Conservation (phyloP, 92 coral and sea anemone species). For the Metridium senile region DNA sequence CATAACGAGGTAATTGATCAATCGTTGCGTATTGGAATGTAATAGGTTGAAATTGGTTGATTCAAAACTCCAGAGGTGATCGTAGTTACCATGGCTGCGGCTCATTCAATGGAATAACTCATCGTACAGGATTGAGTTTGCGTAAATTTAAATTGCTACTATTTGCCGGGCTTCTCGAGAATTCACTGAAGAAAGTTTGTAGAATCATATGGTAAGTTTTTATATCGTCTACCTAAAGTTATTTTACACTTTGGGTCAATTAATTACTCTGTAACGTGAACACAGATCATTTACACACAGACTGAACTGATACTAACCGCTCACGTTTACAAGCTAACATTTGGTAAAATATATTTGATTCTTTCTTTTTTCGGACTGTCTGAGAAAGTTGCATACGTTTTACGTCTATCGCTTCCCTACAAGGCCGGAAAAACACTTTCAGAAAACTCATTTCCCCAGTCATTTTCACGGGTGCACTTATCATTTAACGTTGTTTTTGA, state of each 20-base stretch:
- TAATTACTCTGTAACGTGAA: not conserved
- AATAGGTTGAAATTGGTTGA: not conserved
- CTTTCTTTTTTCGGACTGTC: too few species aligned
- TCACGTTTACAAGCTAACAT: too few species aligned
- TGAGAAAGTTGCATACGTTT: too few species aligned
- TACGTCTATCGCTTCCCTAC: too few species aligned
- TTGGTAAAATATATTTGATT: too few species aligned
- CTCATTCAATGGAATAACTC: not conserved
- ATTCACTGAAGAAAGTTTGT: not conserved
- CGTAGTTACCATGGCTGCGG: slow-evolving; percentile 15
- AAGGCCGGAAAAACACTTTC: too few species aligned
- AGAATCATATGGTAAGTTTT: not conserved
- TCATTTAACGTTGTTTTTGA: too few species aligned
- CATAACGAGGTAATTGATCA: slow-evolving; percentile 9
- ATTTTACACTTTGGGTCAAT: not conserved
- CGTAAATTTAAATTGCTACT: not conserved
- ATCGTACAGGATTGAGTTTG: not conserved
- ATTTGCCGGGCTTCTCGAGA: not conserved
- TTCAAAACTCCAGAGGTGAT: not conserved
- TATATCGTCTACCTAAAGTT: too few species aligned
- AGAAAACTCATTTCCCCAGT: too few species aligned
- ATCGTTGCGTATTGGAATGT: slow-evolving; percentile 2
- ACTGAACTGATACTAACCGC: too few species aligned
- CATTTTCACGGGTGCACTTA: not conserved
- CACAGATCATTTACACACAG: not conserved